phyloP scores from a whole-genome alignment of 1,140 invertebrate genomes.

The Harpegnathos saltator region DNA sequence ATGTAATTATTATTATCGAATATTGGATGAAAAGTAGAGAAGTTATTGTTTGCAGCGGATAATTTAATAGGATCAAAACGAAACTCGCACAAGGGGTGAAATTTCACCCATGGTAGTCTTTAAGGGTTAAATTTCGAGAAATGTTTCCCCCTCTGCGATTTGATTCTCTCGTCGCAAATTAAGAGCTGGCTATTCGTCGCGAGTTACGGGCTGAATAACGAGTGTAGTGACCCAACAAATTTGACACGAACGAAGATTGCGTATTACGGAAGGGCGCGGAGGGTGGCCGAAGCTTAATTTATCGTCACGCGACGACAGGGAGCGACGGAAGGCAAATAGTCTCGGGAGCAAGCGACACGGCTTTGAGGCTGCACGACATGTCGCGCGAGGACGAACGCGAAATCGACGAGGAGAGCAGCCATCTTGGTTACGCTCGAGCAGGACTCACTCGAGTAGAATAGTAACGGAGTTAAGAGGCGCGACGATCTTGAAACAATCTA shows the following conservation, averaged over 20 bases:
- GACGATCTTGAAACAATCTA: slow-evolving; percentile 69
- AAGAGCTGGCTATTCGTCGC: too few species aligned
- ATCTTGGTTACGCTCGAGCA: slow-evolving; percentile 76
- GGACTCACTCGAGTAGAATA: slow-evolving; percentile 68
- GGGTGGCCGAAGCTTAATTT: slow-evolving; percentile 7
- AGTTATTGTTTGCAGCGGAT: too few species aligned
- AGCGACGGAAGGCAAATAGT: slow-evolving; percentile 6
- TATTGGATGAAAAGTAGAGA: too few species aligned
- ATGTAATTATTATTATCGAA: too few species aligned
- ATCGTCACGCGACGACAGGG: neutral
- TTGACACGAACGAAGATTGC: neutral
- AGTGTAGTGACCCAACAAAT: too few species aligned
- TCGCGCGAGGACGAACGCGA: slow-evolving; percentile 24
- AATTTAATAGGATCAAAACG: too few species aligned
- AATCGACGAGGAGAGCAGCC: slow-evolving; percentile 57
- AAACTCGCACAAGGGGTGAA: too few species aligned
- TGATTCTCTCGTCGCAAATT: too few species aligned
- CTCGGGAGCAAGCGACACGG: neutral
- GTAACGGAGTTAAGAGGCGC: slow-evolving; percentile 65
- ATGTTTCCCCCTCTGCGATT: too few species aligned
- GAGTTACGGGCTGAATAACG: too few species aligned
- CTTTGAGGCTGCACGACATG: slow-evolving; percentile 44
- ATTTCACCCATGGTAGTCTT: too few species aligned
- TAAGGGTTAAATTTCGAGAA: too few species aligned
- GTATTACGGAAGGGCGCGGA: neutral